Evolutionary conservation across 2,888 invertebrate species (phyloP), one percentile per base, ranked within the genome.

Genomic region (Mellilla xanthometata): DNA sequence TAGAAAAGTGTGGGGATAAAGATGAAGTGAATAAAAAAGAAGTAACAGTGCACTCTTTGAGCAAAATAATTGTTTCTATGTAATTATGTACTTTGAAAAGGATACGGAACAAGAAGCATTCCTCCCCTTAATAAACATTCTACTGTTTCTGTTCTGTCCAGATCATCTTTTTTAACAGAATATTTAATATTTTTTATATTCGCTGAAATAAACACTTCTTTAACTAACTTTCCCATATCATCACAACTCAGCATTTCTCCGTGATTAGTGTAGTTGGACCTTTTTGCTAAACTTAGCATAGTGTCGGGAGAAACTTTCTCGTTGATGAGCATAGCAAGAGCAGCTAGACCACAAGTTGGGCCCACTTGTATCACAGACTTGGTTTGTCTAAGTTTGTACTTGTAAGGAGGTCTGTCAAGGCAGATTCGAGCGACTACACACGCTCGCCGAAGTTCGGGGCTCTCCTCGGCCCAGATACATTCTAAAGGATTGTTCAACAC

Each of bases 171-270:
- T 52, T 76, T 90, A 73, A 76, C 77, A 60, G 38, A 83, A 68
- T 64, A 91, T 68, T 59, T 63, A 46, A 78, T 56, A 67, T 76
- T 62, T 1, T 69, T 60, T 13, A 76, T 78, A 56, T 87, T 79
- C 32, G 87, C 82, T 54, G 91, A 77, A 39, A 76, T 83, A 42
- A 93, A 71, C 51, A 92, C 89, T 64, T 91, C 88, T 33, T 90
- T 82, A 1, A 93, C 91, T 44, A 95, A 75, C 52, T 91, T 81
- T 4, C 86, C 90, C 92, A 97, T 93, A 68, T 94, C 90, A 51
- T 91, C 90, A 15, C 93, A 95, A 78, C 95, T 94, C 66, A 96
- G 95, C 91, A 98, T 95, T 91, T 98, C 98, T 5, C 98, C 98
- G 62, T 96, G 94, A 58, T 93, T 93, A 2, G 95, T 95, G 64